A percentile compares a stretch with the other conserved stretches of the same genome.
These are phyloP conservation scores for Rhinatrema bivittatum DNA, from an alignment of 2,797 vertebrate species.

Conservation along the genomic window DNA sequence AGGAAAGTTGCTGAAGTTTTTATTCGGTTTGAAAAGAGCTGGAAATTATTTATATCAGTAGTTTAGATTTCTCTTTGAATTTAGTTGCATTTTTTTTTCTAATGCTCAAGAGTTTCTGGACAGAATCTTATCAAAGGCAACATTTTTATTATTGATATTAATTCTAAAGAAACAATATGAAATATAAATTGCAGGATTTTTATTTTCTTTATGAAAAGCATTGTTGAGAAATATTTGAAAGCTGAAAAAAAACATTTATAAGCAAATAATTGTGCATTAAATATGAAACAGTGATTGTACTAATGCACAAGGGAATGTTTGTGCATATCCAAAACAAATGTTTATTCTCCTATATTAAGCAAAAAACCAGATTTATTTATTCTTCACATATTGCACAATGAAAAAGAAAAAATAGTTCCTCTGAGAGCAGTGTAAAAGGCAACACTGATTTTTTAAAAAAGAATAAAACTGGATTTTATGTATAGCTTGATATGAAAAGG, in stretches of 20 bases:
- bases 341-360: background rate
- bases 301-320: background rate
- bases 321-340: slow-evolving; percentile 3
- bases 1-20: too few relatives aligned
- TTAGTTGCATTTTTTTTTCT: too few relatives aligned
- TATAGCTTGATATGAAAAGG: too few relatives aligned
- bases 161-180: too few relatives aligned
- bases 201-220: slow-evolving; percentile 5
- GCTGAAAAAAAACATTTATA: background rate
- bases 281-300: background rate
- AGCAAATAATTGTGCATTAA: background rate
- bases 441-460: background rate
- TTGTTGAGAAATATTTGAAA: background rate
- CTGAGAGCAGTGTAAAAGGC: background rate
- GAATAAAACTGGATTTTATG: too few relatives aligned
- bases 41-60: too few relatives aligned
- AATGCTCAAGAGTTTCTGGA: too few relatives aligned
- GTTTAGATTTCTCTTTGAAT: too few relatives aligned
- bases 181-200: too few relatives aligned
- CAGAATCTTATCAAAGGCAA: too few relatives aligned
- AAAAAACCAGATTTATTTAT: background rate
- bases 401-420: background rate
- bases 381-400: background rate
- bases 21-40: too few relatives aligned
- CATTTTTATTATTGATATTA: too few relatives aligned